Evolutionary conservation across 2,113 vertebrate species (phyloP), one percentile per base, ranked within the genome.

Genomic region (Elephantulus edwardii): DNA sequence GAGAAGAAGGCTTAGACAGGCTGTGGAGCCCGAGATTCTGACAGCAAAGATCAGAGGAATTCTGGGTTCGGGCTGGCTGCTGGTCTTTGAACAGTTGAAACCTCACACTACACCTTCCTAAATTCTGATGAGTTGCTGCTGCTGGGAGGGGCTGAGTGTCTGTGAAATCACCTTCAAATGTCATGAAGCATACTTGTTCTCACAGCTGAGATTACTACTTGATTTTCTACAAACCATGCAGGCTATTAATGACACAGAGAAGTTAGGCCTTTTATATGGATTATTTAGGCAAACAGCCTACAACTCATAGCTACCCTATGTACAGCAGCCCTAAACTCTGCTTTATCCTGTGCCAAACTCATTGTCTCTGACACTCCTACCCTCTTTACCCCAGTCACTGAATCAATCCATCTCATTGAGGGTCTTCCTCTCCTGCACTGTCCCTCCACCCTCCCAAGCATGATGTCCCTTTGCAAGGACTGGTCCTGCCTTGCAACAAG

Each of bases 101-200:
- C 62, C 30, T 66, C 54, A 87, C 77, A 28, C 46, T 16, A 30
- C 35, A 35, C 16, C 64, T 64, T 58, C 72, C 16, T 64, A n/a
- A 80, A 75, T 66, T 74, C 22, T 58, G 42, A 42, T 66, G 79
- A 14, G 6, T 80, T 79, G 13, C 46, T 14, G 40, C 2, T 9
- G 6, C 42, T 2, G 44, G 44, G 64, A n/a, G n/a, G n/a, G n/a
- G n/a, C n/a, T n/a, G n/a, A n/a, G n/a, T n/a, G n/a, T n/a, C n/a
- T n/a, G n/a, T n/a, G n/a, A n/a, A n/a, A n/a, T 79, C 24, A 78
- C 30, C 38, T 83, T 77, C 33, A 54, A n/a, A 91, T 24, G 30
- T 74, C 56, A 50, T 30, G 13, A 28, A 56, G 13, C 50, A 14
- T 12, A 35, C 30, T 54, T 82, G 84, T 74, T 78, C 83, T 48